Evolutionary conservation across 2,888 invertebrate species (phyloP).

Genomic region (Omphaloscelis lunosa): DNA sequence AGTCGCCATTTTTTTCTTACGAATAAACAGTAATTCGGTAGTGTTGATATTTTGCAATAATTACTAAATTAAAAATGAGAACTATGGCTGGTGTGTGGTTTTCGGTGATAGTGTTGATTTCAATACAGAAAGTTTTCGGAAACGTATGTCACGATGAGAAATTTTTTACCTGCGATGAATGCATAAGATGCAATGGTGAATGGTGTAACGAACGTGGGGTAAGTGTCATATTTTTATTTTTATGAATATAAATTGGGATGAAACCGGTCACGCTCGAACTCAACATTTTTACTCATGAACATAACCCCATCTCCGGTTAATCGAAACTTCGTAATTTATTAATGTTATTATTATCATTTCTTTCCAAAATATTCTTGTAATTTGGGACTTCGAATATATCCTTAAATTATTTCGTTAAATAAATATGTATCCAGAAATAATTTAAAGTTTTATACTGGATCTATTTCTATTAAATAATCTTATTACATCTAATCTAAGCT

Average conservation of each 20-base stretch:
- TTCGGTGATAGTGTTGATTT: constrained; percentile 78
- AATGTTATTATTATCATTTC: background rate
- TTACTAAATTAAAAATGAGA: constrained; percentile 46
- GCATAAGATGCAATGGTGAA: constrained; percentile 79
- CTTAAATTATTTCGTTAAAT: background rate
- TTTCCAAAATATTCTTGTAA: background rate
- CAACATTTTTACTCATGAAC: background rate
- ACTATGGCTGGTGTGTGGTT: constrained; percentile 82
- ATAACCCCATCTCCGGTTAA: background rate
- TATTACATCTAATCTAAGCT: background rate
- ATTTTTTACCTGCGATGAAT: constrained; percentile 79
- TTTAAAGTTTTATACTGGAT: no score
- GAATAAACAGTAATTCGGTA: background rate
- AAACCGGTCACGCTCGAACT: constrained; percentile 23
- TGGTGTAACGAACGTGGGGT: constrained; percentile 82
- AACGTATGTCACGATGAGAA: constrained; percentile 64
- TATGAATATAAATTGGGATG: constrained; percentile 23
- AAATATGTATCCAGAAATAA: background rate
- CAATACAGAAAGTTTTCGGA: constrained; percentile 77
- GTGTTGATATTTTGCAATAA: constrained; percentile 23
- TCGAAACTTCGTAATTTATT: background rate
- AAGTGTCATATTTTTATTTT: constrained; percentile 61
- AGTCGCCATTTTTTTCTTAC: constrained; percentile 22
- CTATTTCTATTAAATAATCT: background rate
- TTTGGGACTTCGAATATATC: background rate